These are phyloP conservation scores for Leptinotarsa peninsularis DNA, from an alignment of 2,888 invertebrate species.

Conservation along the genomic window DNA sequence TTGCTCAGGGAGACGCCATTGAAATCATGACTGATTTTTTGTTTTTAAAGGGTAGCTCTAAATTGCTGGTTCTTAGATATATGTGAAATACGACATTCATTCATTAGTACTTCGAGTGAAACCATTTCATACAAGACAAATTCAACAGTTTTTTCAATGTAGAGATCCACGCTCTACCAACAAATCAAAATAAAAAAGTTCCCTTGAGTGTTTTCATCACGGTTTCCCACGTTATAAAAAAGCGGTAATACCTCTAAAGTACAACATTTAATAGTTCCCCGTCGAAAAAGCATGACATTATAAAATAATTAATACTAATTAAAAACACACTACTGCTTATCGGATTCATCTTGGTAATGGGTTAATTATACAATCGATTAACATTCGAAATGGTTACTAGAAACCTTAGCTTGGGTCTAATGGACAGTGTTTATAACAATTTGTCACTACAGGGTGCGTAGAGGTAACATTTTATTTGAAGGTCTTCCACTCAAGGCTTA, in stretches of 20 bases:
- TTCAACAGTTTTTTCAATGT: no score
- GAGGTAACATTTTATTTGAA: no score
- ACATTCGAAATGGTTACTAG: constrained; percentile 19
- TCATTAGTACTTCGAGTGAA: no score
- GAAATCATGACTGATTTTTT: no score
- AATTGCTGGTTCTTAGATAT: no score
- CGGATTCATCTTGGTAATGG: constrained; percentile 18
- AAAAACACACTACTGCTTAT: constrained; percentile 22
- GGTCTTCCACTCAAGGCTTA: background rate
- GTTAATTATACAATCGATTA: constrained; percentile 25
- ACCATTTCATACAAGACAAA: no score
- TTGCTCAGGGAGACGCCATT: no score
- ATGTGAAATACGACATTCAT: no score
- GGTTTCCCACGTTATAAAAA: background rate
- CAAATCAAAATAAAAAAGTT: background rate
- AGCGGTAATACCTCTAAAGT: constrained; percentile 6
- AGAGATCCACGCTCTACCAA: background rate
- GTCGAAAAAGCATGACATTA: background rate
- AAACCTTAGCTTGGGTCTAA: constrained; percentile 21
- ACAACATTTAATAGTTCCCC: background rate
- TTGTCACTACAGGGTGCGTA: constrained; percentile 20
- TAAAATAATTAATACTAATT: constrained; percentile 26
- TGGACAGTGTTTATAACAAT: constrained; percentile 19
- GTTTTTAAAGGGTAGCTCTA: no score
- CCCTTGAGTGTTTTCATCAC: background rate